A percentile compares a stretch with the other conserved stretches of the same genome.
Evolutionary conservation across 2,797 vertebrate species (phyloP).

Genomic region (Gambelia wislizenii): DNA sequence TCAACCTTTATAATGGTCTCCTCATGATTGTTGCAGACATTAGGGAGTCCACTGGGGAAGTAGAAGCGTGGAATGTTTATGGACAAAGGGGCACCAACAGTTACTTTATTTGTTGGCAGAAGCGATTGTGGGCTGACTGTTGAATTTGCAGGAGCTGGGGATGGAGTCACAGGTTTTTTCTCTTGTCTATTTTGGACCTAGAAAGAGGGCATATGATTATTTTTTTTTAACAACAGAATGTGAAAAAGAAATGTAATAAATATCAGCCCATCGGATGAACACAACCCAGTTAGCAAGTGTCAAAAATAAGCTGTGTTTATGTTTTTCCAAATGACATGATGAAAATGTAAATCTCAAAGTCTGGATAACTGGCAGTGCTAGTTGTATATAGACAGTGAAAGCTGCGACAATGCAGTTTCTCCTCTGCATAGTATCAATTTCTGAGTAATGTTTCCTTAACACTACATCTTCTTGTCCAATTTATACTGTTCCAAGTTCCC

Average conservation of each 20-base stretch:
- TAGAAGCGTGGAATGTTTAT: conserved; percentile 99
- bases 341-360: neutral
- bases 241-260: neutral
- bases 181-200: conserved; percentile 94
- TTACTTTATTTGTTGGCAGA: conserved; percentile 79
- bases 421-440: neutral
- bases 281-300: neutral
- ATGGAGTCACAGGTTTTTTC: conserved; percentile 90
- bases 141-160: conserved; percentile 78
- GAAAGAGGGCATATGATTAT: conserved; percentile 65
- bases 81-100: conserved; percentile 83
- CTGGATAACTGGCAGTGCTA: neutral
- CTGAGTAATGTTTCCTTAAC: neutral
- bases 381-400: neutral
- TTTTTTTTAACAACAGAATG: conserved; percentile 45
- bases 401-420: neutral
- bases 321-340: neutral
- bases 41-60: conserved; percentile 95
- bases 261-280: neutral
- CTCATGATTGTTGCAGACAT: conserved; percentile 85
- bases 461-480: neutral
- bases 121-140: conserved; percentile 76
- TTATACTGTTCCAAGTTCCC: neutral
- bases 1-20: conserved; percentile 88
- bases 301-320: neutral